Evolutionary conservation across 2,797 vertebrate species (phyloP).

Genomic region (Sphaeramia orbicularis): DNA sequence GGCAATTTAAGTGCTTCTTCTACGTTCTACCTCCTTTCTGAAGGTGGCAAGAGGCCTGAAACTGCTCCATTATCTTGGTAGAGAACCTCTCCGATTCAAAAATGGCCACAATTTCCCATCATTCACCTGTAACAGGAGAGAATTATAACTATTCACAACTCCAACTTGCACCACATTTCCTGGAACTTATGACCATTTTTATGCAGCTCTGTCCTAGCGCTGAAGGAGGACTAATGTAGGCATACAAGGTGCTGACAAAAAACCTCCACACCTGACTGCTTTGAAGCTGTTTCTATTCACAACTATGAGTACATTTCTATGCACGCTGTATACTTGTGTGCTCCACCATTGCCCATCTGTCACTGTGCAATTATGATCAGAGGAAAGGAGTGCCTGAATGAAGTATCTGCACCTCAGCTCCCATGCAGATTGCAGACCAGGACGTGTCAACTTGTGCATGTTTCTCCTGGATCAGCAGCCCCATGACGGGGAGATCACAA

Average conservation of each 20-base stretch:
- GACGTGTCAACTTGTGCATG: constrained; percentile 60
- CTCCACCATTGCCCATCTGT: constrained; percentile 78
- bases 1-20: constrained; percentile 82
- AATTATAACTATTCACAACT: constrained; percentile 41
- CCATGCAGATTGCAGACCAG: constrained; percentile 58
- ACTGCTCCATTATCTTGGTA: constrained; percentile 50
- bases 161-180: constrained; percentile 24
- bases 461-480: constrained; percentile 55
- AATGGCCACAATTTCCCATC: constrained; percentile 52
- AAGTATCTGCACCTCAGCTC: constrained; percentile 57
- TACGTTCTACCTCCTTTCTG: constrained; percentile 46
- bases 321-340: constrained; percentile 52
- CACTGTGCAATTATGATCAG: constrained; percentile 71
- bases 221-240: constrained; percentile 36
- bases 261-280: constrained; percentile 44
- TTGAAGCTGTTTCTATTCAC: constrained; percentile 57
- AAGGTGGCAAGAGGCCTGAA: constrained; percentile 62
- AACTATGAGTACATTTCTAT: constrained; percentile 71
- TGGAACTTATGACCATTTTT: constrained; percentile 30
- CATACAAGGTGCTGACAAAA: constrained; percentile 27
- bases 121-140: constrained; percentile 47
- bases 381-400: constrained; percentile 55
- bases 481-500: constrained; percentile 59
- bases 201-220: constrained; percentile 12
- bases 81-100: constrained; percentile 57